Conservation (phyloP, 2,113 vertebrate genomes). For the Numida meleagris region DNA sequence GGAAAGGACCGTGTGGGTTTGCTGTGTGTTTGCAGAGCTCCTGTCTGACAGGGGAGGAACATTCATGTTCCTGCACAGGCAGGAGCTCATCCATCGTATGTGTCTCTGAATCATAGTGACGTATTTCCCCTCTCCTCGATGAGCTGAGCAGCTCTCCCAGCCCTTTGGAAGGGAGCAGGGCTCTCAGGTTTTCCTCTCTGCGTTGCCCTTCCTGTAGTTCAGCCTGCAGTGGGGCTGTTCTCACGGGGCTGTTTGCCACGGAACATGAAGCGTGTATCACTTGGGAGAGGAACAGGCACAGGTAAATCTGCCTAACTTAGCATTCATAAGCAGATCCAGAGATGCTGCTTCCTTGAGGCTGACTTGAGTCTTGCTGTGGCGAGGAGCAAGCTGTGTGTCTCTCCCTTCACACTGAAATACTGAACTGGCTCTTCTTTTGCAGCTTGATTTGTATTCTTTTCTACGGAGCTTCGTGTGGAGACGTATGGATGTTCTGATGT, state of each 20-base stretch:
- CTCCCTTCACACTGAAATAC: background rate
- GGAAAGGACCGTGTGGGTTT: background rate
- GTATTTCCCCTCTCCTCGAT: fast-evolving
- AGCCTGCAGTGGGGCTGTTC: background rate
- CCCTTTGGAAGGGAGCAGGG: background rate
- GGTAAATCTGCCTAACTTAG: background rate
- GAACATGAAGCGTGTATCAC: fast-evolving
- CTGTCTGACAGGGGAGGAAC: background rate
- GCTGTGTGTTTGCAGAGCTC: background rate
- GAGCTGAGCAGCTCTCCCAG: fast-evolving
- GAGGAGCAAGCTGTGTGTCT: background rate
- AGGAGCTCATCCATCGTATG: background rate
- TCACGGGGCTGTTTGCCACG: background rate
- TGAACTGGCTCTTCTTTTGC: fast-evolving
- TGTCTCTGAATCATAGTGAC: background rate
- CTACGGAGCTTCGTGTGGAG: fast-evolving
- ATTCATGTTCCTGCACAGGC: fast-evolving
- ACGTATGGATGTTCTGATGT: too few species aligned
- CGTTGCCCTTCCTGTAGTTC: fast-evolving
- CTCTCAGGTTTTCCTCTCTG: background rate
- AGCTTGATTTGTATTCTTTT: background rate
- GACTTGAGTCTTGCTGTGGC: background rate
- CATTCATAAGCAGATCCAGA: background rate
- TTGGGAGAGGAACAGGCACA: fast-evolving
- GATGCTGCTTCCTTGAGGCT: background rate